Percentiles rank a stretch among this genome's conserved stretches.
Conservation (phyloP, 2,113 vertebrate species). For the Dryoscopus gambensis region DNA sequence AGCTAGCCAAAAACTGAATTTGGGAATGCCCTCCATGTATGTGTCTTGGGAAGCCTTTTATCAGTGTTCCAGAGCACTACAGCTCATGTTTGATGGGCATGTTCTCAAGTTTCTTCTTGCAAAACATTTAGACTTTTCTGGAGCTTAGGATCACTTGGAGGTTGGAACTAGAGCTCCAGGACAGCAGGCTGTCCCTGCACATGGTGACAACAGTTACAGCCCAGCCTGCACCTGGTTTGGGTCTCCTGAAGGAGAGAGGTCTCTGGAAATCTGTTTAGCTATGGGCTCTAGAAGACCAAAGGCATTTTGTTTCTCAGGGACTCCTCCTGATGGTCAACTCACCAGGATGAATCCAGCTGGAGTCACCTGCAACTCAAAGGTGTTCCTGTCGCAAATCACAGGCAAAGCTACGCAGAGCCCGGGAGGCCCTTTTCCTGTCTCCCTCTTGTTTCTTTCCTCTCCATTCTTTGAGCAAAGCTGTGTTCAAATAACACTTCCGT, state of each 20-base stretch:
- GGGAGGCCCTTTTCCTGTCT: slow-evolving; percentile 2
- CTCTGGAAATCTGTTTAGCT: not conserved
- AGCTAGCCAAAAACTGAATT: not conserved
- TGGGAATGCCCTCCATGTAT: not conserved
- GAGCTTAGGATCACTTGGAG: not conserved
- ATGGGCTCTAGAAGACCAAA: not conserved
- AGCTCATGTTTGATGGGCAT: not conserved
- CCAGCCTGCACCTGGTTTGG: not conserved
- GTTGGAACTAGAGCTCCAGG: not conserved
- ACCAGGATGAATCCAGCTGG: not conserved
- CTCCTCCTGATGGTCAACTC: rapidly evolving
- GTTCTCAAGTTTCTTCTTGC: not conserved
- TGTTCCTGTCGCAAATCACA: not conserved
- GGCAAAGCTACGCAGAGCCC: not conserved
- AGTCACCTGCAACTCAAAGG: not conserved
- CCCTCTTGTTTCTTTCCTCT: not conserved
- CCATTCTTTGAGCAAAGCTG: slow-evolving; percentile 15
- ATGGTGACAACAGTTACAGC: not conserved
- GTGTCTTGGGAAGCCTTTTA: not conserved
- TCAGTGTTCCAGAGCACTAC: not conserved
- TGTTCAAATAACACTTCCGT: not conserved
- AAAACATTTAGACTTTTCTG: not conserved
- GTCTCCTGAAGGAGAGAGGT: not conserved
- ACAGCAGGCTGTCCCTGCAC: not conserved
- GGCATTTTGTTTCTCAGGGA: not conserved